These are phyloP conservation scores for Pao palembangensis DNA, from an alignment of 2,113 vertebrate species.

Conservation along the genomic window DNA sequence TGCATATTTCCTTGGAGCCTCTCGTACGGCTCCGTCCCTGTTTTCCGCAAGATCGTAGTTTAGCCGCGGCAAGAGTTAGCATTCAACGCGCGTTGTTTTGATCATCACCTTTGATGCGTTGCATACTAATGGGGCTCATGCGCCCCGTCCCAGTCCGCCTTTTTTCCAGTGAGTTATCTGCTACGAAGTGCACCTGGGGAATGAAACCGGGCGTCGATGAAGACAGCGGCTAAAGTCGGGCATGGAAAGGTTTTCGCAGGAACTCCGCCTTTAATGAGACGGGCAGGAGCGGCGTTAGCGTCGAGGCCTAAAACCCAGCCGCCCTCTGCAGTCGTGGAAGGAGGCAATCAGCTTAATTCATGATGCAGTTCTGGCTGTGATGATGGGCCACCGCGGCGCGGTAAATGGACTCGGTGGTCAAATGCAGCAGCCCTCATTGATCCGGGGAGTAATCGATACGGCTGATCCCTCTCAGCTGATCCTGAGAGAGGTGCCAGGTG, in stretches of 20 bases:
- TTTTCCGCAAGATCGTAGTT: slow-evolving; percentile 34
- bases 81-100: slow-evolving; percentile 61
- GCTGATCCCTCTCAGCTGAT: slow-evolving; percentile 66
- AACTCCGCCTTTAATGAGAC: slow-evolving; percentile 38
- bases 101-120: slow-evolving; percentile 72
- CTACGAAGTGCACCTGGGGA: slow-evolving; percentile 40
- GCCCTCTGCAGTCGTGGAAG: neutral
- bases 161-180: slow-evolving; percentile 61
- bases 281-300: slow-evolving; percentile 17
- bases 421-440: slow-evolving; percentile 60
- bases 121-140: slow-evolving; percentile 50
- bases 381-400: slow-evolving; percentile 30
- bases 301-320: slow-evolving; percentile 18
- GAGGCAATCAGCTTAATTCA: slow-evolving; percentile 31
- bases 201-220: slow-evolving; percentile 43
- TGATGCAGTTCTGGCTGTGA: slow-evolving; percentile 28
- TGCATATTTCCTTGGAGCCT: slow-evolving; percentile 40
- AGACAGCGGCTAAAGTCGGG: slow-evolving; percentile 41
- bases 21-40: slow-evolving; percentile 6
- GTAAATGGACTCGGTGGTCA: slow-evolving; percentile 30
- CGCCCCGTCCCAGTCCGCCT: slow-evolving; percentile 13
- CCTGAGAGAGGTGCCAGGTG: slow-evolving; percentile 65
- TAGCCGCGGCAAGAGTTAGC: slow-evolving; percentile 31
- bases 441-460: slow-evolving; percentile 55
- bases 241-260: slow-evolving; percentile 27